These are phyloP conservation scores for Eudemis profundana DNA, from an alignment of 2,888 invertebrate species.

Conservation along the genomic window DNA sequence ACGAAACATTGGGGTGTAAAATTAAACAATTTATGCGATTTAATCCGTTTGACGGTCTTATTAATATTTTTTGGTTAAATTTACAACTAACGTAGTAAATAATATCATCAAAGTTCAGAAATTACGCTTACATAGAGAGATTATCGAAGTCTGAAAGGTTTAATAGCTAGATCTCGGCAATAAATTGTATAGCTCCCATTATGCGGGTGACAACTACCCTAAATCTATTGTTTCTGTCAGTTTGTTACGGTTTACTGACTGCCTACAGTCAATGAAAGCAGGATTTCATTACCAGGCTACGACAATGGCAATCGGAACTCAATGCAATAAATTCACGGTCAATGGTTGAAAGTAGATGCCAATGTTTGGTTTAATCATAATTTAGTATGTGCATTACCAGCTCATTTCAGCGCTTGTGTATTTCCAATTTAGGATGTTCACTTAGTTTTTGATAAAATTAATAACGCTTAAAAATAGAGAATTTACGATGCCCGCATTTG, in stretches of 20 bases:
- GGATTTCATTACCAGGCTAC: conserved; percentile 37
- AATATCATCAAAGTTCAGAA: no score
- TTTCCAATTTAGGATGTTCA: not conserved
- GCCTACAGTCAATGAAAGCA: conserved; percentile 33
- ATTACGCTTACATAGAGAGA: no score
- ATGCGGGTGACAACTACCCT: conserved; percentile 19
- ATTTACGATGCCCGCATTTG: no score
- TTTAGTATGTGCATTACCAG: conserved; percentile 11
- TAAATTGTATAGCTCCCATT: conserved; percentile 4
- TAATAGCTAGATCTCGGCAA: not conserved
- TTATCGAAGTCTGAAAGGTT: no score
- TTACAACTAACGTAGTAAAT: no score
- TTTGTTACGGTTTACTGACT: conserved; percentile 20
- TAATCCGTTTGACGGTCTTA: no score
- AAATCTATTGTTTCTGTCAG: conserved; percentile 38
- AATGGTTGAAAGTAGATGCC: conserved; percentile 15
- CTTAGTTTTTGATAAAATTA: no score
- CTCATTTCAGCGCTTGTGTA: not conserved
- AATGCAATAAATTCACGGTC: conserved; percentile 33
- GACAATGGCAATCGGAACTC: conserved; percentile 39
- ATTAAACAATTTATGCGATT: no score
- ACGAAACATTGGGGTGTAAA: no score
- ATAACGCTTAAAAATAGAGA: no score
- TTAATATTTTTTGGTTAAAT: no score
- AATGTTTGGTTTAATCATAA: conserved; percentile 8